A percentile compares a stretch with the other conserved stretches of the same genome.
These are phyloP conservation scores for Clistopyga incitator DNA, from an alignment of 2,888 invertebrate genomes.

Conservation along the genomic window DNA sequence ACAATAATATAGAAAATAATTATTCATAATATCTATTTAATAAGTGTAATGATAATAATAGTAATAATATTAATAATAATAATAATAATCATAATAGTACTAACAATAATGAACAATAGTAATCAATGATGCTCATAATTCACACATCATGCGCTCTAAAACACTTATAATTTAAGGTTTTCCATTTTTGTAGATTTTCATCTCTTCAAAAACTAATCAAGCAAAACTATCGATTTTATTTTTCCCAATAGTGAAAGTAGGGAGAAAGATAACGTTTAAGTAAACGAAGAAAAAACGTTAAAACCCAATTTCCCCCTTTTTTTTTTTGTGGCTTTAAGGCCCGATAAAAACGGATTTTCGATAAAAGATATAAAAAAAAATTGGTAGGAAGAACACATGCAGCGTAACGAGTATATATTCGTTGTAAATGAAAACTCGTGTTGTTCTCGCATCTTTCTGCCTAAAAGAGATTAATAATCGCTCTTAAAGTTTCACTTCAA, in stretches of 20 bases:
- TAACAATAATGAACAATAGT: slow-evolving; percentile 71
- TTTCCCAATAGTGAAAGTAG: slow-evolving; percentile 19
- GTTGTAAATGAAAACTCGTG: slow-evolving; percentile 16
- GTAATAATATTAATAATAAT: slow-evolving; percentile 57
- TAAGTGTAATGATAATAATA: slow-evolving; percentile 63
- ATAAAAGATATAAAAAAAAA: slow-evolving; percentile 40
- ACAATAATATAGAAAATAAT: slow-evolving; percentile 63
- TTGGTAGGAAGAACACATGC: slow-evolving; percentile 49
- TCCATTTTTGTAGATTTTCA: slow-evolving; percentile 15
- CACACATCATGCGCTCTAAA: slow-evolving; percentile 83
- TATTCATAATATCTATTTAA: slow-evolving; percentile 55
- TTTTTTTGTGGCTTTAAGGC: slow-evolving; percentile 27
- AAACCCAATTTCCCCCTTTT: slow-evolving; percentile 56
- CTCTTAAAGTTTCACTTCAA: slow-evolving; percentile 43
- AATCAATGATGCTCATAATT: slow-evolving; percentile 75
- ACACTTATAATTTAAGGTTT: slow-evolving; percentile 69
- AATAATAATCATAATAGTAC: slow-evolving; percentile 69
- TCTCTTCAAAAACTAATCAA: slow-evolving; percentile 75
- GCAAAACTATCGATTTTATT: slow-evolving; percentile 74
- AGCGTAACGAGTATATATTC: slow-evolving; percentile 42
- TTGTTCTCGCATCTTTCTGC: slow-evolving; percentile 40
- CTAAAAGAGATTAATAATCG: slow-evolving; percentile 15
- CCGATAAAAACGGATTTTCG: slow-evolving; percentile 79
- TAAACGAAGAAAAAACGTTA: slow-evolving; percentile 51
- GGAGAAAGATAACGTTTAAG: slow-evolving; percentile 40